These are phyloP conservation scores for Herpailurus yagouaroundi DNA, from an alignment of 2,113 vertebrate species.

Conservation along the genomic window DNA sequence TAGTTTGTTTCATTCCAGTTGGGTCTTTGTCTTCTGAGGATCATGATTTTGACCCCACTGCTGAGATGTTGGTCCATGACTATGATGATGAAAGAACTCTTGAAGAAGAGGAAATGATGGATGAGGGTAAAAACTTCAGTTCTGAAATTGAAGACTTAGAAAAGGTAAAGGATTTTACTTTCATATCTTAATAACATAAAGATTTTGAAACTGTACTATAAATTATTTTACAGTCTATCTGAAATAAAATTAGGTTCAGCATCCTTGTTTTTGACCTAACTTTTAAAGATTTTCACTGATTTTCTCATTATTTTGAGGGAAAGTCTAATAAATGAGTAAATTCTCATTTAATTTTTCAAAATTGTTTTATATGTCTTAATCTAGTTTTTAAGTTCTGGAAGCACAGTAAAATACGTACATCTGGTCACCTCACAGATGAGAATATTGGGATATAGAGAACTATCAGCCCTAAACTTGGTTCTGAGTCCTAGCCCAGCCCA, in stretches of 20 bases:
- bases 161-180: constrained; percentile 88
- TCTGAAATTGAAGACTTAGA: constrained; percentile 98
- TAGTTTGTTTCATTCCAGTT: constrained; percentile 85
- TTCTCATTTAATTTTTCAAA: constrained; percentile 34
- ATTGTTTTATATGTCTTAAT: not conserved
- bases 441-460: not conserved
- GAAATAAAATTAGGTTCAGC: constrained; percentile 33
- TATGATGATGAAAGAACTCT: constrained; percentile 97
- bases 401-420: not conserved
- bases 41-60: constrained; percentile 99
- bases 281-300: not conserved
- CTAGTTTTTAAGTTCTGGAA: not conserved
- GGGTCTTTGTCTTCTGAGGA: constrained; percentile 99
- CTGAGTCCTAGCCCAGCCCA: not conserved
- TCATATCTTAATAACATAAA: not conserved
- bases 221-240: not conserved
- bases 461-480: not conserved
- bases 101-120: constrained; percentile 97
- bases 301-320: constrained; percentile 34
- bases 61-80: constrained; percentile 98
- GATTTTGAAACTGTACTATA: constrained; percentile 26
- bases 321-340: not conserved
- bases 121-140: constrained; percentile 93
- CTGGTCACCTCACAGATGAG: not conserved
- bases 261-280: not conserved